phyloP scores from a whole-genome alignment of 2,888 invertebrate genomes.

The Ceratothoa steindachneri region DNA sequence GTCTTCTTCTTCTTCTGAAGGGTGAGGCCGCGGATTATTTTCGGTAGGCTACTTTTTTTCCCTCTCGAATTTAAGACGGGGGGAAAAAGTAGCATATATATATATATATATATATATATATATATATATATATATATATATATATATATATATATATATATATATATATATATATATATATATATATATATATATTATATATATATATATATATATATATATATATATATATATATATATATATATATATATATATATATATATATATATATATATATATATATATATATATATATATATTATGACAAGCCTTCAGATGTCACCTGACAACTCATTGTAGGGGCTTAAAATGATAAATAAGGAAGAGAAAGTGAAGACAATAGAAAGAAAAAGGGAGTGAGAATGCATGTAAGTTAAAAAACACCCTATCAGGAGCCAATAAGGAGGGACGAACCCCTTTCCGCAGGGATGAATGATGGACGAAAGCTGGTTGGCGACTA shows the following conservation, averaged over 20 bases:
- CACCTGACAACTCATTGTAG: no score
- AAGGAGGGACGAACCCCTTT: no score
- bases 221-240: background rate
- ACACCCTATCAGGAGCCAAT: background rate
- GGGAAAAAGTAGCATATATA: no score
- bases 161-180: conserved; percentile 13
- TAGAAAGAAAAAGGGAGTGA: background rate
- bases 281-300: background rate
- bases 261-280: background rate
- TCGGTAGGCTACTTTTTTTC: no score
- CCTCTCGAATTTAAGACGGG: no score
- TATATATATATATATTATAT: conserved; percentile 9
- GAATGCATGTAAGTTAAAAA: background rate
- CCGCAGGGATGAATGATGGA: no score
- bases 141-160: conserved; percentile 13
- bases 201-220: conserved; percentile 2
- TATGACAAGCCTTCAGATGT: no score
- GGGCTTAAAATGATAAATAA: no score
- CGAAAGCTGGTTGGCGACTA: no score
- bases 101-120: conserved; percentile 13
- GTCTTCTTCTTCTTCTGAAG: no score
- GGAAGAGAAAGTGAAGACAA: background rate
- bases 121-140: conserved; percentile 15
- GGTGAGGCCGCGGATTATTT: no score
- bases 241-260: conserved; percentile 4